phyloP scores from a whole-genome alignment of 2,797 vertebrate species.

The Pseudomugil tenellus region DNA sequence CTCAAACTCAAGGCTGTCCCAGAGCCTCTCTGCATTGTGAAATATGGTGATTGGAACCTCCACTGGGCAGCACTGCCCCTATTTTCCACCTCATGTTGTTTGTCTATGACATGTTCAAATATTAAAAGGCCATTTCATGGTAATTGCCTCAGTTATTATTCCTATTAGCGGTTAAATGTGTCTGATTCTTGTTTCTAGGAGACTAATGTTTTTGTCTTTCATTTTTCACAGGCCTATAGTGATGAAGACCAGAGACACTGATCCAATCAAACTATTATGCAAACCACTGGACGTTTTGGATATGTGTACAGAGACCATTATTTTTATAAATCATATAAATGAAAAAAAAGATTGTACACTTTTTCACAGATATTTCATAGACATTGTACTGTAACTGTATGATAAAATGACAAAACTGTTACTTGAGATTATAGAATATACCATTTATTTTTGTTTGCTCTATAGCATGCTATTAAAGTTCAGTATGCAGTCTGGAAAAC shows the following conservation, averaged over 20 bases:
- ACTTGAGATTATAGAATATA: conserved; percentile 72
- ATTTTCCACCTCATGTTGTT: conserved; percentile 82
- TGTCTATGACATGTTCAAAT: conserved; percentile 74
- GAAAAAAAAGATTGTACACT: conserved; percentile 80
- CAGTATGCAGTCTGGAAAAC: conserved; percentile 51
- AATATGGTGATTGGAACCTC: conserved; percentile 62
- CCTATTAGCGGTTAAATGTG: conserved; percentile 75
- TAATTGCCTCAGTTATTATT: conserved; percentile 74
- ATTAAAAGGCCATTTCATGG: conserved; percentile 73
- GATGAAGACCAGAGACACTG: conserved; percentile 67
- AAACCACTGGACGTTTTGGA: conserved; percentile 85
- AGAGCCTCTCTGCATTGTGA: conserved; percentile 56
- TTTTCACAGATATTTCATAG: conserved; percentile 85
- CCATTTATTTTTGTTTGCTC: conserved; percentile 76
- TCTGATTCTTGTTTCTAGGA: conserved; percentile 73
- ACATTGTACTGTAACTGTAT: conserved; percentile 73
- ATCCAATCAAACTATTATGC: conserved; percentile 85
- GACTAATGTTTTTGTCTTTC: conserved; percentile 76
- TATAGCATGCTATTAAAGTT: conserved; percentile 79
- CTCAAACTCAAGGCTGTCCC: conserved; percentile 62
- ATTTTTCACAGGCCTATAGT: conserved; percentile 83
- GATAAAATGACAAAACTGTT: conserved; percentile 65
- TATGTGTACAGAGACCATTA: conserved; percentile 80
- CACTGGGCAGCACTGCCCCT: conserved; percentile 46
- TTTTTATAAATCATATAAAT: conserved; percentile 81